Percentiles rank a stretch among this genome's conserved stretches.
These are phyloP conservation scores for Phyllotreta cruciferae DNA, from an alignment of 2,888 invertebrate species.

Conservation along the genomic window DNA sequence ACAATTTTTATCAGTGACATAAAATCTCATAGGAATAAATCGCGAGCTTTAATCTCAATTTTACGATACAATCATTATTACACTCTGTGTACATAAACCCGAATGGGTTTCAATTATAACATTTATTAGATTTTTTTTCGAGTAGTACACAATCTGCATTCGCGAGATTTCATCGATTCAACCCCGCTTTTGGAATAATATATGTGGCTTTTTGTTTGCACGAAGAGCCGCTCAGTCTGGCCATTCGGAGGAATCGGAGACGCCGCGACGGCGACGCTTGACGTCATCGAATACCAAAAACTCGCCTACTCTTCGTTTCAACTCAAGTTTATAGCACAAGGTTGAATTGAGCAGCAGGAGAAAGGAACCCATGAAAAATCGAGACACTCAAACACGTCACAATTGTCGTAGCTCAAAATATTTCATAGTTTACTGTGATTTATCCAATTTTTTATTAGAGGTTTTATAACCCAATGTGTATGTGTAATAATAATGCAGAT, in stretches of 20 bases:
- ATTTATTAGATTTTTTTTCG: too few relatives aligned
- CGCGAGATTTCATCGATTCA: neutral
- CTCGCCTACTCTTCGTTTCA: neutral
- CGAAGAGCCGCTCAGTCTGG: constrained; percentile 14
- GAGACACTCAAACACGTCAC: too few relatives aligned
- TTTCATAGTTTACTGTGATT: too few relatives aligned
- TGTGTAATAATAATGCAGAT: too few relatives aligned
- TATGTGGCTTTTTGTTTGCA: neutral
- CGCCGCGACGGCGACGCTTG: constrained; percentile 12
- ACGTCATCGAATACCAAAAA: constrained; percentile 10
- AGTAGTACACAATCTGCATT: neutral
- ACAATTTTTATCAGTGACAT: too few relatives aligned
- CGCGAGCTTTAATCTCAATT: too few relatives aligned
- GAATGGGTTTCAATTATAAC: too few relatives aligned
- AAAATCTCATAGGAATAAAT: too few relatives aligned
- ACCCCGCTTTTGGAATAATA: constrained; percentile 5
- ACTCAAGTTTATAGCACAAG: constrained; percentile 13
- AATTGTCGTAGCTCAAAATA: too few relatives aligned
- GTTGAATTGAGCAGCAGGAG: neutral
- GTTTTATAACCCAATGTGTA: too few relatives aligned
- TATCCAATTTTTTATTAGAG: neutral
- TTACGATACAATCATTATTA: too few relatives aligned
- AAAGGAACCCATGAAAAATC: neutral
- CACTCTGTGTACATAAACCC: too few relatives aligned
- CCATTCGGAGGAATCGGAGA: constrained; percentile 2